phyloP scores from a whole-genome alignment of 2,888 invertebrate genomes.

The Drosophila vallismaia region DNA sequence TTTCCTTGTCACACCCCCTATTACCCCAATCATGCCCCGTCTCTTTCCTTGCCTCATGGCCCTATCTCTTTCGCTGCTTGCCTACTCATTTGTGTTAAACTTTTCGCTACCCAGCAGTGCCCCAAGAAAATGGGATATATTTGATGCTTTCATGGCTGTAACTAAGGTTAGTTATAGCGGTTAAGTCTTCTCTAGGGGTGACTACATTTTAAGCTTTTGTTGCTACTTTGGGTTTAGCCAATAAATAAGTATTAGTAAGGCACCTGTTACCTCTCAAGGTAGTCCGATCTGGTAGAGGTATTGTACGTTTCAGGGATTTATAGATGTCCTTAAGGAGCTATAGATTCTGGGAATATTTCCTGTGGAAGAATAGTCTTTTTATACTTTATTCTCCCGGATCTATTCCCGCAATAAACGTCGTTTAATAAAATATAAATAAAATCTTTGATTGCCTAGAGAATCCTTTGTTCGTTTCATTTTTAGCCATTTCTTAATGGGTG shows the following conservation, averaged over 20 bases:
- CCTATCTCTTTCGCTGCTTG: slow-evolving; percentile 29
- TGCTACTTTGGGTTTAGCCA: background rate
- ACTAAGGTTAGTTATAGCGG: slow-evolving; percentile 2
- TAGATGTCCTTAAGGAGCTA: background rate
- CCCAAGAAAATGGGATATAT: background rate
- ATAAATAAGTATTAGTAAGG: background rate
- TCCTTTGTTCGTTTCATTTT: background rate
- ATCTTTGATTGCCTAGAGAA: slow-evolving; percentile 25
- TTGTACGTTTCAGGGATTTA: background rate
- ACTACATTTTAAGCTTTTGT: background rate
- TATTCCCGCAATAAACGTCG: no score
- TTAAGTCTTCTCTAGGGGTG: background rate
- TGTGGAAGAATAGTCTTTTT: background rate
- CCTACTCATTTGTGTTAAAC: slow-evolving; percentile 63
- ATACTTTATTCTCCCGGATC: no score
- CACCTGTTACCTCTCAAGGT: background rate
- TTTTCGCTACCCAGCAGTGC: slow-evolving; percentile 43
- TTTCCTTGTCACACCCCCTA: slow-evolving; percentile 32
- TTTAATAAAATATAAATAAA: background rate
- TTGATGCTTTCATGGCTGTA: background rate
- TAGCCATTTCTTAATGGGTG: slow-evolving; percentile 42
- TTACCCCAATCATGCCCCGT: background rate
- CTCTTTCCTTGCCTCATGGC: background rate
- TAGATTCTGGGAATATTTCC: background rate
- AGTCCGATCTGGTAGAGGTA: background rate